Evolutionary conservation across 2,888 invertebrate genomes (phyloP).

Genomic region (Dione vanillae): DNA sequence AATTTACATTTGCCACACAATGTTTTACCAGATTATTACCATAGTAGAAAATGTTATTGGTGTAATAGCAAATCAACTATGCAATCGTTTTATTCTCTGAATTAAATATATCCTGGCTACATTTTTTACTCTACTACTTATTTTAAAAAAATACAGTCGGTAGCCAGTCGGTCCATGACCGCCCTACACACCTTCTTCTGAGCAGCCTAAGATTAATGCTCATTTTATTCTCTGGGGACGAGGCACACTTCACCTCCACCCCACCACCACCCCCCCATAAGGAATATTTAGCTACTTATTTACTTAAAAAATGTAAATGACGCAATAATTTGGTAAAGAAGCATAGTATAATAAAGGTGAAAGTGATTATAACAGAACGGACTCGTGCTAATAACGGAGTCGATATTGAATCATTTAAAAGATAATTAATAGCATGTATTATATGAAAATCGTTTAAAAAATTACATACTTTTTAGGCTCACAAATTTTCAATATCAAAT

Average conservation of each 20-base stretch:
- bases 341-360: background rate
- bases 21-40: background rate
- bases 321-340: background rate
- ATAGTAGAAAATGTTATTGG: background rate
- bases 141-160: too few relatives aligned
- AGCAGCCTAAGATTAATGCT: too few relatives aligned
- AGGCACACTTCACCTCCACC: too few relatives aligned
- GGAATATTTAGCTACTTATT: too few relatives aligned
- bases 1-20: background rate
- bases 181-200: too few relatives aligned
- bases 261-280: too few relatives aligned
- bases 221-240: too few relatives aligned
- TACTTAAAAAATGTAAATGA: background rate
- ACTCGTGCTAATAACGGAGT: background rate
- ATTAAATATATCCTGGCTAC: background rate
- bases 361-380: conserved; percentile 9
- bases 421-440: background rate
- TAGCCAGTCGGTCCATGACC: too few relatives aligned
- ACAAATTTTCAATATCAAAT: too few relatives aligned
- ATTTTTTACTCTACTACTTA: too few relatives aligned
- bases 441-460: too few relatives aligned
- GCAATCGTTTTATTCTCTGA: background rate
- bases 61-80: background rate
- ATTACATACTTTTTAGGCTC: too few relatives aligned
- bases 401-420: background rate